These are phyloP conservation scores for Hydrolagus affinis DNA, from an alignment of 2,113 vertebrate species.

Conservation along the genomic window DNA sequence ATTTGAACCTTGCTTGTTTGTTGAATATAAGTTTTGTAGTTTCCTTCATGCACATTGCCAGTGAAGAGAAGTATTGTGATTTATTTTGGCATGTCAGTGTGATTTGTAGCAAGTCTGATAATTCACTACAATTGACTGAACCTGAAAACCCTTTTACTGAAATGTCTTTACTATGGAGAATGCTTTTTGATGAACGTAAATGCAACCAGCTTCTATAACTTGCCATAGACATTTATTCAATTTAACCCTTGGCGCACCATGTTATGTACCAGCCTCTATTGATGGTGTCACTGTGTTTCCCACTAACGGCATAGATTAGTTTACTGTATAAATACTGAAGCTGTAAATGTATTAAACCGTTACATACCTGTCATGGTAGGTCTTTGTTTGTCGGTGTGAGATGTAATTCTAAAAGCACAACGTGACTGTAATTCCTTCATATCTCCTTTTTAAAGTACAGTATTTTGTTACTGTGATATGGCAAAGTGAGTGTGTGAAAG, in stretches of 20 bases:
- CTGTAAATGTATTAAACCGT: slow-evolving; percentile 12
- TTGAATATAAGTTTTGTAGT: slow-evolving; percentile 16
- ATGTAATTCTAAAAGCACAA: slow-evolving; percentile 21
- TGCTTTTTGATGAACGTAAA: slow-evolving; percentile 15
- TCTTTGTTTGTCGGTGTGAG: slow-evolving; percentile 9
- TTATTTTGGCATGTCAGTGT: slow-evolving; percentile 16
- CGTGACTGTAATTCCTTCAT: neutral
- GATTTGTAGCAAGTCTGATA: slow-evolving; percentile 12
- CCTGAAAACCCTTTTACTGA: slow-evolving; percentile 9
- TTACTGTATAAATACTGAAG: slow-evolving; percentile 12
- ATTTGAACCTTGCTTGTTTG: neutral
- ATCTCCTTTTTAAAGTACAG: neutral
- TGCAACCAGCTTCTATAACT: slow-evolving; percentile 19
- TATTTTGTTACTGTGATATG: neutral
- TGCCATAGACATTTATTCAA: slow-evolving; percentile 7
- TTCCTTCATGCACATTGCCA: neutral
- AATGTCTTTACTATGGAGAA: slow-evolving; percentile 6
- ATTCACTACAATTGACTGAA: neutral
- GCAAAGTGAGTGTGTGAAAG: slow-evolving; percentile 11
- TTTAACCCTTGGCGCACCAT: slow-evolving; percentile 1
- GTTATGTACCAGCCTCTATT: slow-evolving; percentile 18
- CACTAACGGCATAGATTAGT: neutral
- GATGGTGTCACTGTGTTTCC: slow-evolving; percentile 4
- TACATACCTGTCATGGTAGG: neutral
- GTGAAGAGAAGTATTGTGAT: neutral